Base-by-base conservation (phyloP, 1,140 invertebrate species). In the Eumeta japonica region DNA sequence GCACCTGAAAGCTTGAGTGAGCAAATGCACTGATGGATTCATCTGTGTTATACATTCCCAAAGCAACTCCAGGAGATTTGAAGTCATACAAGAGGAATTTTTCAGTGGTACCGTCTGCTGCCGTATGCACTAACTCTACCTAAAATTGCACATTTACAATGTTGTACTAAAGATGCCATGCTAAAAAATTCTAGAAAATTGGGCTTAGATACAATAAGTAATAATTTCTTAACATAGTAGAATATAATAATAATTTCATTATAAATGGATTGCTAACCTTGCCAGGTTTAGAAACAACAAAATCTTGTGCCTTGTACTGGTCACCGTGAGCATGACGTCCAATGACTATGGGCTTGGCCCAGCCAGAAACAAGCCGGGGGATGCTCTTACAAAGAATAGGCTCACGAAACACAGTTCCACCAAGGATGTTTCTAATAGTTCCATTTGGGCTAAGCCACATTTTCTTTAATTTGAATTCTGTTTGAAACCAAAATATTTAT, bases 371-470 rank as follows among this genome's bases (percentile, higher is more conserved):
- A 13, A 94, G 65, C 13, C 88, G 82, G 2, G 92, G 92, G 62
- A 95, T 92, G 54, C 85, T 92, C 58, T 89, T 82, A 68, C 91
- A 94, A 16, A 95, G 67, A 52, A 94, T 94, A 4, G 92, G 90
- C 61, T 94, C 92, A 31, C 92, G 78, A 71, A 94, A 94, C 10
- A 94, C 90, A 0, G 90, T 94, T 2, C 91, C 91, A 3, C 91
- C 91, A 10, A 94, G 75, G 53, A 94, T 94, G 63, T 94, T 94
- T 55, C 92, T 79, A 50, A 94, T 92, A 0, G 92, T 94, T 11
- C 92, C 92, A 67, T 94, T 94, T 1, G 92, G 92, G 39, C 86
- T 89, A 10, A 86, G 79, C 91, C 91, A 94, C 92, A 94, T 94
- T 63, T 92, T 89, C 70, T 94, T 94, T 48, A 94, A 65, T 36